A percentile compares a stretch with the other conserved stretches of the same genome.
Evolutionary conservation across 1,140 invertebrate genomes (phyloP).

Genomic region (Drosophila ananassae): DNA sequence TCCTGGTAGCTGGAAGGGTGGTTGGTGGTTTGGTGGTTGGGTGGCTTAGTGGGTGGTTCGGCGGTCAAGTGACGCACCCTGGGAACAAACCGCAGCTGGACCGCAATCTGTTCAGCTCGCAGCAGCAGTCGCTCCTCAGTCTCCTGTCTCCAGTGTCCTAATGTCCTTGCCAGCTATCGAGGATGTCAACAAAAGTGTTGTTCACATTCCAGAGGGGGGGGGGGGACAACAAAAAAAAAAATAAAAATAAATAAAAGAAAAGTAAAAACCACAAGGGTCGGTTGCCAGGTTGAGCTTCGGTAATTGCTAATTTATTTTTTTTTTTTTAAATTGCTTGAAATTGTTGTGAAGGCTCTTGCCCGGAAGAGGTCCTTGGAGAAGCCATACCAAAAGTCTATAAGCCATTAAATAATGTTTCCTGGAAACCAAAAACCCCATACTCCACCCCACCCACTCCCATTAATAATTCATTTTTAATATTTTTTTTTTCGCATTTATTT

Average conservation of each 20-base stretch:
- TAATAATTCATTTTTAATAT: slow-evolving; percentile 2
- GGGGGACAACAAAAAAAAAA: neutral
- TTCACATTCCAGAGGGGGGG: slow-evolving; percentile 7
- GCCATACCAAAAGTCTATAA: neutral
- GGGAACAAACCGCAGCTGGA: slow-evolving; percentile 24
- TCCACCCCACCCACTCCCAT: neutral
- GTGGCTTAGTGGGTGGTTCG: neutral
- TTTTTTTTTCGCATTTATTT: slow-evolving; percentile 29
- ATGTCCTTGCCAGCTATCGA: neutral
- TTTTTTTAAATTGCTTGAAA: slow-evolving; percentile 42
- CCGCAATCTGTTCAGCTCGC: slow-evolving; percentile 23
- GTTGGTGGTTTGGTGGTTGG: neutral
- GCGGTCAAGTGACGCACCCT: slow-evolving; percentile 27
- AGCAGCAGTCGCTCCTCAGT: too few species aligned
- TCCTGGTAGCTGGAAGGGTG: neutral
- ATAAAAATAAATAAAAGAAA: neutral
- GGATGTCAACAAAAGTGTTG: slow-evolving; percentile 57
- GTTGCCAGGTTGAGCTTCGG: slow-evolving; percentile 12
- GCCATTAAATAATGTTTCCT: neutral
- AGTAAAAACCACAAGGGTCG: neutral
- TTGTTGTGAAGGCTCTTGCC: slow-evolving; percentile 11
- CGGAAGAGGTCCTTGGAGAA: neutral
- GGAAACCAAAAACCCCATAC: neutral
- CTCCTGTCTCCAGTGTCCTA: neutral
- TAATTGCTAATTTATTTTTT: slow-evolving; percentile 51